Evolutionary conservation across 2,113 vertebrate species (phyloP).

Genomic region (Leptocoma aspasia): DNA sequence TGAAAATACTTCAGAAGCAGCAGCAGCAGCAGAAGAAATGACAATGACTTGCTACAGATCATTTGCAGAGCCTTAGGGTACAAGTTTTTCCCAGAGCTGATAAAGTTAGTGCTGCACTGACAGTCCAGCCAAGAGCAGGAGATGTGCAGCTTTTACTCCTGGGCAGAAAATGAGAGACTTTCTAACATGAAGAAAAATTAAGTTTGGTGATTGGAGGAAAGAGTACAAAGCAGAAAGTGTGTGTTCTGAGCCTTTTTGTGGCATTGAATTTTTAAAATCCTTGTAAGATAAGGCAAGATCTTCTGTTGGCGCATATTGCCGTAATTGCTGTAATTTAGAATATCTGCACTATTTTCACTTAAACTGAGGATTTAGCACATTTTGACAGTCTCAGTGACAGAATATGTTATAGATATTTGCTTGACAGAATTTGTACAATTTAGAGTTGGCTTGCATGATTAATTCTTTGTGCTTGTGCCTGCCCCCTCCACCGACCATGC

Average conservation of each 20-base stretch:
- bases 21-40: background rate
- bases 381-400: conserved; percentile 35
- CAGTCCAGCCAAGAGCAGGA: background rate
- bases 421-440: conserved; percentile 33
- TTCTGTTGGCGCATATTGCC: background rate
- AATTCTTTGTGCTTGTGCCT: conserved; percentile 36
- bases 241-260: background rate
- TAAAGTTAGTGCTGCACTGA: background rate
- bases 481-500: background rate
- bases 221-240: background rate
- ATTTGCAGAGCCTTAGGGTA: conserved; percentile 11
- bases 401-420: conserved; percentile 27
- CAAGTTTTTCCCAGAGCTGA: conserved; percentile 1
- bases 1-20: conserved; percentile 5
- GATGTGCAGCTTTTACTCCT: background rate
- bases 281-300: background rate
- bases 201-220: background rate
- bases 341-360: background rate
- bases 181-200: background rate
- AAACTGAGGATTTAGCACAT: conserved; percentile 18
- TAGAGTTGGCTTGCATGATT: conserved; percentile 22
- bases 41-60: background rate
- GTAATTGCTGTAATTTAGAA: background rate
- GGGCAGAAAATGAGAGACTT: background rate
- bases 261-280: background rate